Evolutionary conservation across 2,113 vertebrate genomes (phyloP).

Genomic region (Pseudopipra pipra): DNA sequence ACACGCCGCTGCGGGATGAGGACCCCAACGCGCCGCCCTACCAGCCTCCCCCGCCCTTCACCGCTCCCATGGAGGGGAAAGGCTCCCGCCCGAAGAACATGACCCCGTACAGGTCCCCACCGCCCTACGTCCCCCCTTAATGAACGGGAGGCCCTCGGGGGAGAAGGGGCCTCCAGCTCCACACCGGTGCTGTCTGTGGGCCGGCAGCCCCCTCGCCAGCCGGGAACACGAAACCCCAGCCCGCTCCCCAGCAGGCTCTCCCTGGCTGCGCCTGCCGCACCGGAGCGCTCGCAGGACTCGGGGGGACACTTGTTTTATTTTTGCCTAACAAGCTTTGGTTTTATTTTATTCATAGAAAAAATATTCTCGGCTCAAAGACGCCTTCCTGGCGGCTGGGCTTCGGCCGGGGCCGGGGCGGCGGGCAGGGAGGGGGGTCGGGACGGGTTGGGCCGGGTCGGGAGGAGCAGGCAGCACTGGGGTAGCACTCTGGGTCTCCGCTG

Average conservation of each 20-base stretch:
- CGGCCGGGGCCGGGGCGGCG: conserved; percentile 6
- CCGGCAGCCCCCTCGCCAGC: conserved; percentile 70
- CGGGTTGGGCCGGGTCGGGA: conserved; percentile 7
- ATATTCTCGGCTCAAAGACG: conserved; percentile 66
- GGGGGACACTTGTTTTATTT: conserved; percentile 76
- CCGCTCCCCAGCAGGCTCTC: conserved; percentile 64
- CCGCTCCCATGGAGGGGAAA: conserved; percentile 92
- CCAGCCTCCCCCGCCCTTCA: conserved; percentile 94
- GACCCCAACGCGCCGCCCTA: conserved; percentile 94
- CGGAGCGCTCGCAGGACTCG: conserved; percentile 62
- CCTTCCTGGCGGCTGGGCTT: conserved; percentile 78
- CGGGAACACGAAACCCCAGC: conserved; percentile 54
- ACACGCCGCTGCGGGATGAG: conserved; percentile 89
- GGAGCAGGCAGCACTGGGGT: conserved; percentile 80
- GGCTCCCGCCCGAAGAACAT: conserved; percentile 98
- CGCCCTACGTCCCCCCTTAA: conserved; percentile 97
- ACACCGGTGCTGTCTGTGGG: conserved; percentile 79
- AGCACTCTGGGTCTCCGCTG: conserved; percentile 83
- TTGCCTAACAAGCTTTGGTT: conserved; percentile 88
- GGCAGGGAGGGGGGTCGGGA: conserved; percentile 51
- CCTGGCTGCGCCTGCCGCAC: conserved; percentile 51
- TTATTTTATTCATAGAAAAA: conserved; percentile 80
- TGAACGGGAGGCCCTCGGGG: conserved; percentile 58
- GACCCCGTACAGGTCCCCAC: conserved; percentile 95
- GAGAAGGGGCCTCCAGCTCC: conserved; percentile 81